A percentile compares a stretch with the other conserved stretches of the same genome.
Conservation (phyloP, 2,888 invertebrate species). For the Cyaniris semiargus region DNA sequence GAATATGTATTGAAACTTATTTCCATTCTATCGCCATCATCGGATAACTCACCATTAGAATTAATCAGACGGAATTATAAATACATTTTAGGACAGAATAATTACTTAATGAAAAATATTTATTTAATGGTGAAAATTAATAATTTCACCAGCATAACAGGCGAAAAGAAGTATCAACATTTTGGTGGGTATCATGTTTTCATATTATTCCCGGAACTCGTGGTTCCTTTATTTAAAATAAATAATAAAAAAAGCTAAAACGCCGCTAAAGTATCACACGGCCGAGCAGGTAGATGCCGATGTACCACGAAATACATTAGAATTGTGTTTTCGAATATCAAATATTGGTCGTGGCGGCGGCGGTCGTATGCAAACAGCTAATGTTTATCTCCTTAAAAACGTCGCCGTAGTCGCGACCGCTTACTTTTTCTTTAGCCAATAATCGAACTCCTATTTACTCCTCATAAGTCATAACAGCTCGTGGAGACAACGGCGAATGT, state of each 20-base stretch:
- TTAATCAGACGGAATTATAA: constrained; percentile 19
- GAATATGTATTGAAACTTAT: constrained; percentile 58
- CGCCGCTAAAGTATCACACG: constrained; percentile 72
- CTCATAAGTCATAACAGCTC: constrained; percentile 65
- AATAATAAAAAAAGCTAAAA: constrained; percentile 59
- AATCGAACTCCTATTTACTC: constrained; percentile 76
- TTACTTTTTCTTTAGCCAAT: constrained; percentile 76
- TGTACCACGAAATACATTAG: constrained; percentile 75
- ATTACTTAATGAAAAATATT: constrained; percentile 15
- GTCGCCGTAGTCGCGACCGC: constrained; percentile 68
- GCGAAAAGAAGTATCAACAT: neutral
- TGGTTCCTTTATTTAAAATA: constrained; percentile 8
- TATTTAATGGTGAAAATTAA: constrained; percentile 10
- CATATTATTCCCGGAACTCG: neutral
- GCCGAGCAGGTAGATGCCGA: constrained; percentile 50
- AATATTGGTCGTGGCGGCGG: constrained; percentile 77
- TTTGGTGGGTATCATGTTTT: neutral
- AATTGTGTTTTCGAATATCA: constrained; percentile 79
- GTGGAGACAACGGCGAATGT: constrained; percentile 62
- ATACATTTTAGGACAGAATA: constrained; percentile 17
- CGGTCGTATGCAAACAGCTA: constrained; percentile 75
- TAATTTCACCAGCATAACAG: neutral
- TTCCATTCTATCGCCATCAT: constrained; percentile 55
- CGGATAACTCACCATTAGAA: constrained; percentile 44
- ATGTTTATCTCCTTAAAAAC: constrained; percentile 79